A percentile compares a stretch with the other conserved stretches of the same genome.
Conservation (phyloP, 2,797 vertebrate genomes). For the Ispidina lecontei region DNA sequence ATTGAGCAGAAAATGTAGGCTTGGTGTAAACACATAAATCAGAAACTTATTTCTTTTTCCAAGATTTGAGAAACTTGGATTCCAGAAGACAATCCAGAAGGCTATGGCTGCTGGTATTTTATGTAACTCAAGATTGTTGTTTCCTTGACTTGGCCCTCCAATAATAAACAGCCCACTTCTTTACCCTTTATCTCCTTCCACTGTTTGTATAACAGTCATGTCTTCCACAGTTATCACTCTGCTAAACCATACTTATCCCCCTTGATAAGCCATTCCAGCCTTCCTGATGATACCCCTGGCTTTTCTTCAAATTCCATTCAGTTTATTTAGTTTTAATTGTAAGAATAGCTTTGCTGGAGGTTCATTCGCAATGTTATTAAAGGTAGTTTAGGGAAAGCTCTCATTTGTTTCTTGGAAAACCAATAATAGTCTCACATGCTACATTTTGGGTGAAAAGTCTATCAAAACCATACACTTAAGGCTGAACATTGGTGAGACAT, state of each 20-base stretch:
- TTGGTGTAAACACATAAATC: conserved; percentile 3
- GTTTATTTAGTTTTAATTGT: neutral
- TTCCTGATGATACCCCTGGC: neutral
- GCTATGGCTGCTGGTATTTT: neutral
- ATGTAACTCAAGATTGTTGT: neutral
- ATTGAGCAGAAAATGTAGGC: neutral
- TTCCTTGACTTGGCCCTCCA: neutral
- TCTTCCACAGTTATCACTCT: neutral
- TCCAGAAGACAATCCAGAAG: neutral
- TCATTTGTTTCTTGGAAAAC: neutral
- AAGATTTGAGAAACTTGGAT: neutral
- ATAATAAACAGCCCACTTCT: neutral
- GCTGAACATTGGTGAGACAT: neutral
- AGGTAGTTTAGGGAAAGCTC: neutral
- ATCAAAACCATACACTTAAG: neutral
- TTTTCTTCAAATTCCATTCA: neutral
- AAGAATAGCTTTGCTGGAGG: neutral
- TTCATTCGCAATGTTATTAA: neutral
- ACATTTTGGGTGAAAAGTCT: neutral
- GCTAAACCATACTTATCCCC: neutral
- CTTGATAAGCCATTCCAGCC: neutral
- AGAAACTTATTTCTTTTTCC: neutral
- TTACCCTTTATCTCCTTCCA: neutral
- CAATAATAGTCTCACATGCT: neutral
- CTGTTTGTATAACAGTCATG: neutral